Evolutionary conservation across 1,140 invertebrate genomes (phyloP).

Genomic region (Spodoptera litura): DNA sequence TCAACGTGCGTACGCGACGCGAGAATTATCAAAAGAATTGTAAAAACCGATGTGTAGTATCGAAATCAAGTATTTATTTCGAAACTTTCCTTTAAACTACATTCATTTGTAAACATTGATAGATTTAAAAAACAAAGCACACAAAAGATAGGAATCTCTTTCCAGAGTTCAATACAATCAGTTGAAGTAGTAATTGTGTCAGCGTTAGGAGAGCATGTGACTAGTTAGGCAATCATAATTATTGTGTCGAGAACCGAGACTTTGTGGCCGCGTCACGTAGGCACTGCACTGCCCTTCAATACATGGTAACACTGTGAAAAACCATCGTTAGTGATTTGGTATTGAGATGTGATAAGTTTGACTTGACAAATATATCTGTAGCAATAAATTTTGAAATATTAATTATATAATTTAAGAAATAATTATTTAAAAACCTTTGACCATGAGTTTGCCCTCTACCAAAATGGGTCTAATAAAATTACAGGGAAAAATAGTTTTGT

Average conservation of each 20-base stretch:
- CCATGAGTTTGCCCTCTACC: no score
- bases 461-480: no score
- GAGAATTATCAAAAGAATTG: background rate
- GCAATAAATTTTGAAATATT: no score
- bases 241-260: slow-evolving; percentile 11
- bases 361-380: no score
- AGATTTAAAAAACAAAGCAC: background rate
- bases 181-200: slow-evolving; percentile 49
- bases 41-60: no score
- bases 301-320: background rate
- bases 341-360: no score
- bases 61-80: no score
- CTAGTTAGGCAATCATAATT: slow-evolving; percentile 53
- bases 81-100: no score
- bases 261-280: slow-evolving; percentile 31
- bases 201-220: slow-evolving; percentile 54
- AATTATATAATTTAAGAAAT: no score
- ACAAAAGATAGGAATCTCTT: slow-evolving; percentile 16
- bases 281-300: slow-evolving; percentile 42
- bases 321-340: background rate
- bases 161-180: slow-evolving; percentile 29
- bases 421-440: no score
- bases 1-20: background rate
- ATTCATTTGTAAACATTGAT: no score
- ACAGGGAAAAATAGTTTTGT: no score